A percentile compares a stretch with the other conserved stretches of the same genome.
Evolutionary conservation across 1,140 invertebrate species (phyloP).

Genomic region (Formica selysi): DNA sequence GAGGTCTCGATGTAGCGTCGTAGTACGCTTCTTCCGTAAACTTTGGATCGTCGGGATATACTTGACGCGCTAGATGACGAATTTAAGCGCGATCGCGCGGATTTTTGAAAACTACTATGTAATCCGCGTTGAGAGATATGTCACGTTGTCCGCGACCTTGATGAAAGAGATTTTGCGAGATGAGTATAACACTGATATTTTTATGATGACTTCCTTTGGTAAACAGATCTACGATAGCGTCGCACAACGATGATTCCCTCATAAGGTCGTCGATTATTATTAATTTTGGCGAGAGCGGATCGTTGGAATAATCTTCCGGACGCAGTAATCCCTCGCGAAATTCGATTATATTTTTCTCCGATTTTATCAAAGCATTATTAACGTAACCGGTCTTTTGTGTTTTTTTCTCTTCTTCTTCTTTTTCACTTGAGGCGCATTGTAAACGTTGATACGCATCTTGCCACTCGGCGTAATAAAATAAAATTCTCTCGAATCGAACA

Average conservation of each 20-base stretch:
- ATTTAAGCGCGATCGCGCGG: no score
- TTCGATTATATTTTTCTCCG: no score
- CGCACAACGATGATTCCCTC: conserved; percentile 13
- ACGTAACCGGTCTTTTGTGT: background rate
- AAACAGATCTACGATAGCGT: background rate
- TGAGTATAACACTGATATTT: no score
- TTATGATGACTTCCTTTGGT: no score
- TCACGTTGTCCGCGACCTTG: background rate
- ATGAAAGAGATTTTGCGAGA: no score
- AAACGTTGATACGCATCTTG: background rate
- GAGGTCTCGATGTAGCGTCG: no score
- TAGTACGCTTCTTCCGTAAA: no score
- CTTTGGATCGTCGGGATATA: no score
- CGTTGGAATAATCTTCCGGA: background rate
- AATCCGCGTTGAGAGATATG: no score
- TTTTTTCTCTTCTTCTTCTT: no score
- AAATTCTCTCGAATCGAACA: background rate
- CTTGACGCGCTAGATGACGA: no score
- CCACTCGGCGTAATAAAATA: background rate
- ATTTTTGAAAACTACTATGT: no score
- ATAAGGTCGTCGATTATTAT: conserved; percentile 12
- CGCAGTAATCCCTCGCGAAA: background rate
- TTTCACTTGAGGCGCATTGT: background rate
- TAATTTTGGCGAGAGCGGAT: background rate
- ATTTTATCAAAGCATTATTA: background rate